Evolutionary conservation across 2,797 vertebrate species (phyloP).

Genomic region (Taeniopygia guttata): DNA sequence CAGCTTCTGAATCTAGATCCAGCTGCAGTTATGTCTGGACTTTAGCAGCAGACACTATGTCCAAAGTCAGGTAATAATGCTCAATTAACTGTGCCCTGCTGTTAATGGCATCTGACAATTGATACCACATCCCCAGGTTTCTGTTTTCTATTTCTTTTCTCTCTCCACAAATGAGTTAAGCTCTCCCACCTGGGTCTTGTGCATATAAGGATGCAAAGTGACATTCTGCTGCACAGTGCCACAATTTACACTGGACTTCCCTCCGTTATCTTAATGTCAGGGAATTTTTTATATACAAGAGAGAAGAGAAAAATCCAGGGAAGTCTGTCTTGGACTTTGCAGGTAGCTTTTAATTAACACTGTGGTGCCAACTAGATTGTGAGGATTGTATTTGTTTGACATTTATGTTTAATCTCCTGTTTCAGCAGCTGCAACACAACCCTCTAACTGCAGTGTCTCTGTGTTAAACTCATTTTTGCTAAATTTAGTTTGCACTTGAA

Average conservation of each 20-base stretch:
- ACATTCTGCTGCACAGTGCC: neutral
- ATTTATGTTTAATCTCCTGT: slow-evolving; percentile 27
- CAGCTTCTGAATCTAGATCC: neutral
- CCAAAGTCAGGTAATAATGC: neutral
- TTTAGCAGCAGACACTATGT: neutral
- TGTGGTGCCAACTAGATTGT: neutral
- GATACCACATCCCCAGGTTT: neutral
- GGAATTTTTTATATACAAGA: neutral
- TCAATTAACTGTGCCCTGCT: neutral
- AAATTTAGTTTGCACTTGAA: slow-evolving; percentile 5
- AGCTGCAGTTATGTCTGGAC: neutral
- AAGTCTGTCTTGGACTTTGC: neutral
- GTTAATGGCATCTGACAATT: neutral
- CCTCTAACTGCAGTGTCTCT: neutral
- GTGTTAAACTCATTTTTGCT: neutral
- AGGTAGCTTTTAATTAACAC: slow-evolving; percentile 39
- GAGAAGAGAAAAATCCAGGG: neutral
- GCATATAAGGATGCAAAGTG: neutral
- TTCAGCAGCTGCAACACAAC: slow-evolving; percentile 7
- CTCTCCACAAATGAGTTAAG: neutral
- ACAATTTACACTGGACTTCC: neutral
- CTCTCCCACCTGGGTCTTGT: neutral
- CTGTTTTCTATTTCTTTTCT: neutral
- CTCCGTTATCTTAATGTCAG: neutral
- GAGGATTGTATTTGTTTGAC: slow-evolving; percentile 19